Percentiles rank a stretch among this genome's conserved stretches.
These are phyloP conservation scores for Acronicta alni DNA, from an alignment of 2,888 invertebrate species.

Conservation along the genomic window DNA sequence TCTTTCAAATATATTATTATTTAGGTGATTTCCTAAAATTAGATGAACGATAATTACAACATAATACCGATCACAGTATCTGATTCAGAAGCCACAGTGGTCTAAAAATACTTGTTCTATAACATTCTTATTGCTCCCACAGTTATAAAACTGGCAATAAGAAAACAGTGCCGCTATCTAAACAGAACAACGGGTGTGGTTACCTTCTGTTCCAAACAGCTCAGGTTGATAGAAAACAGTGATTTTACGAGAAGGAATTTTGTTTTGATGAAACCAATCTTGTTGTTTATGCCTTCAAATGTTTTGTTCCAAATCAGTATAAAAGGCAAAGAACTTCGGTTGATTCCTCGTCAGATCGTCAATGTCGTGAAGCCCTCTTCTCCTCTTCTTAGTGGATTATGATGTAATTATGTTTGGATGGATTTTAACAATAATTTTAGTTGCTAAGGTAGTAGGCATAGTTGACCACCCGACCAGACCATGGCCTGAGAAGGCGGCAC, in stretches of 20 bases:
- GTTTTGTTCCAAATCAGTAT: constrained; percentile 20
- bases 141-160: constrained; percentile 18
- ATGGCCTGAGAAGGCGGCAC: no score
- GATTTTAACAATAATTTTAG: no score
- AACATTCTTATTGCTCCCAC: neutral
- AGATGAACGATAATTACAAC: neutral
- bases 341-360: no score
- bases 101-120: constrained; percentile 11
- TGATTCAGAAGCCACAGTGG: constrained; percentile 3
- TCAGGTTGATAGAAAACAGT: constrained; percentile 40
- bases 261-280: constrained; percentile 33
- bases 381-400: no score
- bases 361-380: no score
- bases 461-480: no score
- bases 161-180: constrained; percentile 23
- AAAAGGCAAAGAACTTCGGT: neutral
- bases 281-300: constrained; percentile 15
- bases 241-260: constrained; percentile 29
- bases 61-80: neutral
- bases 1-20: no score
- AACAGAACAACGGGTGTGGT: constrained; percentile 29
- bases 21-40: no score
- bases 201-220: constrained; percentile 20
- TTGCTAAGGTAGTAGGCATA: no score
- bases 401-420: no score